Evolutionary conservation across 1,140 invertebrate species (phyloP), one percentile per base, ranked within the genome.

Genomic region (Eupristina koningsbergeri): DNA sequence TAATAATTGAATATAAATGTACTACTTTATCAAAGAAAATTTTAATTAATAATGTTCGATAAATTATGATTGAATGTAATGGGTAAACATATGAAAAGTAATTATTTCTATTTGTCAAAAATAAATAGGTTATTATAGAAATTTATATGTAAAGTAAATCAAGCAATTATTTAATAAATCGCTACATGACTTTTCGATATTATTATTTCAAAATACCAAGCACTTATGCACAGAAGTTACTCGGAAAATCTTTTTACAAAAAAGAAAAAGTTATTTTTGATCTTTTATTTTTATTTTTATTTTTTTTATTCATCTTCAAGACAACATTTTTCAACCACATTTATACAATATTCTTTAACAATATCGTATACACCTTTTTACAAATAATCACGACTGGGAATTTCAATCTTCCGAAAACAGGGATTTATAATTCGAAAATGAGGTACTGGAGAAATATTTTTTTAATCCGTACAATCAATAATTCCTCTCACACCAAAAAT

Each of bases 391-490:
- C 63, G 47, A 53, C 22, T 77, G 31, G 75, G 45, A 53, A 53
- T 29, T n/a, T 26, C 11, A 7, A 13, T 19, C 11, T 26, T 3
- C 26, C 34, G 13, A 2, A 15, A 1, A 15, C 41, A 26, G 61
- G 64, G 31, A 22, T 11, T n/a, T 45, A 19, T 9, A 15, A 64
- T 15, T 29, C 26, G 53, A 69, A 39, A 41, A 80, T 80, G 63
- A 34, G 64, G 69, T 71, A 71, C 64, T 64, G 78, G 64, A 80
- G 53, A 64, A 41, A 26, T 26, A 45, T 69, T 80, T 80, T 80
- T 80, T 80, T 80, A 29, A 80, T 45, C 53, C 78, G 61, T 79
- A 39, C 26, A 64, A 64, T 69, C 78, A 45, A 80, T 69, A 80
- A 69, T 69, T 69, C 39, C 26, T 26, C 67, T 41, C 5, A n/a